Percentiles rank a stretch among this genome's conserved stretches.
Conservation (phyloP, 1,140 invertebrate genomes). For the Drosophila leontia region DNA sequence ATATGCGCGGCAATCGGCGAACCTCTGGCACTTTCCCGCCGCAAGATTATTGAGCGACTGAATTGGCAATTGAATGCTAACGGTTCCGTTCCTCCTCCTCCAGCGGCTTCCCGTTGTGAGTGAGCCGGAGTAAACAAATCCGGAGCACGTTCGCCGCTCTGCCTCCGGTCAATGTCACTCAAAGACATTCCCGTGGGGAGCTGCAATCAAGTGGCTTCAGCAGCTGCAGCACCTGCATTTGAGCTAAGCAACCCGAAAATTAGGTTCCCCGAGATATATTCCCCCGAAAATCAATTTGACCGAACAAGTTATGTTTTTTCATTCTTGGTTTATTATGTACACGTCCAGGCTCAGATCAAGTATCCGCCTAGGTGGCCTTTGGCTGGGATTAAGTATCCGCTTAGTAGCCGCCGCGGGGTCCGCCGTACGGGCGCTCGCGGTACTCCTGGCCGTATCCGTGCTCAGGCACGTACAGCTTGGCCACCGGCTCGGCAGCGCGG, state of each 20-base stretch:
- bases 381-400: slow-evolving; percentile 24
- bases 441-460: slow-evolving; percentile 54
- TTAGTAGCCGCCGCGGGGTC: slow-evolving; percentile 31
- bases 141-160: slow-evolving; percentile 37
- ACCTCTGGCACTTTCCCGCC: slow-evolving; percentile 19
- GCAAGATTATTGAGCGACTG: slow-evolving; percentile 43
- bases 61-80: slow-evolving; percentile 39
- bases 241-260: slow-evolving; percentile 5
- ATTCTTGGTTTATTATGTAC: slow-evolving; percentile 35
- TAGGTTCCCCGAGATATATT: background rate
- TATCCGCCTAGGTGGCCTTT: slow-evolving; percentile 6
- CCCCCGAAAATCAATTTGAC: background rate
- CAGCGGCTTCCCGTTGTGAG: slow-evolving; percentile 23
- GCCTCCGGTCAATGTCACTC: slow-evolving; percentile 28
- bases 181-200: slow-evolving; percentile 35
- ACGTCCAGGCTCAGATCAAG: slow-evolving; percentile 36
- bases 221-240: slow-evolving; percentile 37
- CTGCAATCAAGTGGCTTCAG: slow-evolving; percentile 27
- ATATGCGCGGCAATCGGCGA: slow-evolving; percentile 30
- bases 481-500: slow-evolving; percentile 60
- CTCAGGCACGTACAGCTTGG: slow-evolving; percentile 71
- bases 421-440: slow-evolving; percentile 32
- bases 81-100: background rate
- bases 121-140: slow-evolving; percentile 33
- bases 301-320: slow-evolving; percentile 14